phyloP scores from a whole-genome alignment of 2,113 vertebrate species.

The Hyla sarda region DNA sequence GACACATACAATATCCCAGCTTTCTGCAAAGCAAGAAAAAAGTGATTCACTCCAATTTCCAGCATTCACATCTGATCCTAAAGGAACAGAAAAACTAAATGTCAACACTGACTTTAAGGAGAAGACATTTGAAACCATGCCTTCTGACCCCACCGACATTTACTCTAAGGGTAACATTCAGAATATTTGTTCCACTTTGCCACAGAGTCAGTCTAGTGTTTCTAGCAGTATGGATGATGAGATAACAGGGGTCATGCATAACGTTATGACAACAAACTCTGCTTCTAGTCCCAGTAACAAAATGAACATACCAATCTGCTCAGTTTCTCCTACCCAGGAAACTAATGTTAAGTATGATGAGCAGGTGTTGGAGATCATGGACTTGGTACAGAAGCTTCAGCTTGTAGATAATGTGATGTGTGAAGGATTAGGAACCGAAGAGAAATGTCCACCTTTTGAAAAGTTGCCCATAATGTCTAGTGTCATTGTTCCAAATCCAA shows the following conservation, averaged over 20 bases:
- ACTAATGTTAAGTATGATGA: slow-evolving; percentile 70
- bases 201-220: slow-evolving; percentile 69
- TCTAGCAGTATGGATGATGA: slow-evolving; percentile 62
- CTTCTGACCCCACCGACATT: background rate
- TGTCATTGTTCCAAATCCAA: slow-evolving; percentile 64
- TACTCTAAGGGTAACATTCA: slow-evolving; percentile 67
- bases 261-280: slow-evolving; percentile 60
- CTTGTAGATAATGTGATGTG: slow-evolving; percentile 74
- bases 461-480: slow-evolving; percentile 58
- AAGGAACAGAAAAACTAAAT: slow-evolving; percentile 65
- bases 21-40: slow-evolving; percentile 77
- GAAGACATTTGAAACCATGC: background rate
- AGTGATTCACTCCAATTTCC: slow-evolving; percentile 72
- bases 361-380: slow-evolving; percentile 83
- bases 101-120: slow-evolving; percentile 50
- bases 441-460: slow-evolving; percentile 66
- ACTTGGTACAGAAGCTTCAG: slow-evolving; percentile 83
- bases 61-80: slow-evolving; percentile 68
- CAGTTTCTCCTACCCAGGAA: slow-evolving; percentile 52
- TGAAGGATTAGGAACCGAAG: slow-evolving; percentile 59
- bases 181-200: slow-evolving; percentile 62
- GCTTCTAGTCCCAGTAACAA: slow-evolving; percentile 61
- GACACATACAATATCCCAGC: slow-evolving; percentile 65
- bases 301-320: slow-evolving; percentile 56
- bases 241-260: slow-evolving; percentile 62